Percentiles rank a stretch among this genome's conserved stretches.
phyloP scores from a whole-genome alignment of 2,113 vertebrate genomes.

The Pristiophorus japonicus region DNA sequence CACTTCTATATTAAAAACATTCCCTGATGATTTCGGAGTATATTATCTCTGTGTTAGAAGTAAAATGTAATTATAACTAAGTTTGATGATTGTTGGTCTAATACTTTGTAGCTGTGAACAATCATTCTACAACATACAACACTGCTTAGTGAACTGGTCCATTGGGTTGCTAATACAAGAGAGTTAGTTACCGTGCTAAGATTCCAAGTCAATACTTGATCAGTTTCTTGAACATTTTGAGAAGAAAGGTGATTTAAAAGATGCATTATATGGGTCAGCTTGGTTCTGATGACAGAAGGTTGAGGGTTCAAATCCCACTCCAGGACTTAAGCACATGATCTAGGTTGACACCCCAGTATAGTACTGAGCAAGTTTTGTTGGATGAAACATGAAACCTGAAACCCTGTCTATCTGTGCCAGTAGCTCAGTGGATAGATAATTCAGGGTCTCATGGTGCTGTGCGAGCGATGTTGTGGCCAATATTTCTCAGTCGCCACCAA shows the following conservation, averaged over 20 bases:
- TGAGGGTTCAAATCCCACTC: not conserved
- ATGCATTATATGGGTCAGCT: not conserved
- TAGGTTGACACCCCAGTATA: not conserved
- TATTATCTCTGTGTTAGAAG: slow-evolving; percentile 23
- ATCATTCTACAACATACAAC: not conserved
- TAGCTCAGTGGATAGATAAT: too few species aligned
- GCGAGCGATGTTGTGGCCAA: too few species aligned
- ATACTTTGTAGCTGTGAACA: not conserved
- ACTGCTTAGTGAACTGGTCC: not conserved
- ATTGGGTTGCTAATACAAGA: not conserved
- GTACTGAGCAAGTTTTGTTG: not conserved
- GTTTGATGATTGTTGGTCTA: not conserved
- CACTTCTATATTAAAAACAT: slow-evolving; percentile 35
- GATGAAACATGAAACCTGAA: not conserved
- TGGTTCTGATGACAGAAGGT: not conserved
- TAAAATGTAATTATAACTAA: slow-evolving; percentile 28
- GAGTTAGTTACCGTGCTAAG: too few species aligned
- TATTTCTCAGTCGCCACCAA: too few species aligned
- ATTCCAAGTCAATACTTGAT: not conserved
- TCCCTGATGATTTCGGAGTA: slow-evolving; percentile 6
- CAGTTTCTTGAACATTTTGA: not conserved
- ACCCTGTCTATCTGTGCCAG: too few species aligned
- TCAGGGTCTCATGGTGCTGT: not conserved
- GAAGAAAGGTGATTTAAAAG: not conserved
- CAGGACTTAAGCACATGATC: not conserved